A percentile compares a stretch with the other conserved stretches of the same genome.
Evolutionary conservation across 2,797 vertebrate genomes (phyloP).

Genomic region (Sebastes oblongus): DNA sequence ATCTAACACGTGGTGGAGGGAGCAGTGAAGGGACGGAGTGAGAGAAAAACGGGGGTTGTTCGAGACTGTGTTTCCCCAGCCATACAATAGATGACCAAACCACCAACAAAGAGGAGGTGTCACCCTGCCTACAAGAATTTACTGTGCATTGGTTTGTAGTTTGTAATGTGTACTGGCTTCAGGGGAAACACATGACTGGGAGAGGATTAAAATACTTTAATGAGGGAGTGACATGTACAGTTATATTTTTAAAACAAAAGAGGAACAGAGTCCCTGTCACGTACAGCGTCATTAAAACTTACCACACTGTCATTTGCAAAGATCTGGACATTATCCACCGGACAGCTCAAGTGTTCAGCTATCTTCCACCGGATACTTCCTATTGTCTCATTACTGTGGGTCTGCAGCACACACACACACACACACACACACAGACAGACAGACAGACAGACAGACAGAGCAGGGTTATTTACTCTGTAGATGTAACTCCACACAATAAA

Average conservation of each 20-base stretch:
- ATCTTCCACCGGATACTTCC: slow-evolving; percentile 98
- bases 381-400: slow-evolving; percentile 98
- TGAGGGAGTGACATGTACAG: slow-evolving; percentile 9
- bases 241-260: not conserved
- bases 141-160: not conserved
- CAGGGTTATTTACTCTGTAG: not conserved
- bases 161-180: slow-evolving; percentile 15
- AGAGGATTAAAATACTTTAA: slow-evolving; percentile 11
- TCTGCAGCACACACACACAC: slow-evolving; percentile 78
- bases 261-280: not conserved
- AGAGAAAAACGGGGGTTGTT: slow-evolving; percentile 19
- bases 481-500: not conserved
- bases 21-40: not conserved
- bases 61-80: slow-evolving; percentile 33
- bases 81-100: not conserved
- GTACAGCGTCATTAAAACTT: slow-evolving; percentile 59
- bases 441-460: slow-evolving; percentile 6
- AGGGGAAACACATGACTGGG: slow-evolving; percentile 31
- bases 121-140: not conserved
- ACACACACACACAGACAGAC: not conserved
- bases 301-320: slow-evolving; percentile 99
- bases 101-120: not conserved
- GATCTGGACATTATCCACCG: slow-evolving; percentile 98
- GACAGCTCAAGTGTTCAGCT: slow-evolving; percentile 93
- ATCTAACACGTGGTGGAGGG: slow-evolving; percentile 76